A percentile compares a stretch with the other conserved stretches of the same genome.
Conservation (phyloP, 2,888 invertebrate species). For the Orchesellides sinensis region DNA sequence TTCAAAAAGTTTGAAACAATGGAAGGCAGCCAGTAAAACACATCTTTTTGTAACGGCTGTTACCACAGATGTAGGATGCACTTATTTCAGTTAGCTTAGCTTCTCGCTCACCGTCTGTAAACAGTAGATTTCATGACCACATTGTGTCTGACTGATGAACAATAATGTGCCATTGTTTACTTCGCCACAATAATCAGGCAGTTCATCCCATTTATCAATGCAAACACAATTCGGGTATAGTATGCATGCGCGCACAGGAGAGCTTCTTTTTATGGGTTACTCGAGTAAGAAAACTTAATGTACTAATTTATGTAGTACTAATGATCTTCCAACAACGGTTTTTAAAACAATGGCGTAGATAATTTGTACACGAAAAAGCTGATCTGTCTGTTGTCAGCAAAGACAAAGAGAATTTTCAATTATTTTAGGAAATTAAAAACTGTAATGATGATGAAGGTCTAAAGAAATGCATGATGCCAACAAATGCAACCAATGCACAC, state of each 20-base stretch:
- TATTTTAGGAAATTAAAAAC: no score
- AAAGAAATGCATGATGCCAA: no score
- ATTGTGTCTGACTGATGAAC: constrained; percentile 52
- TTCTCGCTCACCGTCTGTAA: neutral
- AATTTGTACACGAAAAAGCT: neutral
- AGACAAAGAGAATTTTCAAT: neutral
- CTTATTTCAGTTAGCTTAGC: constrained; percentile 13
- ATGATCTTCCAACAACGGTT: neutral
- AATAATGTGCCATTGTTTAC: constrained; percentile 50
- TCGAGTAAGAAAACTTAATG: no score
- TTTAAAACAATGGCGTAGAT: neutral
- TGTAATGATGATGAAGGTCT: no score
- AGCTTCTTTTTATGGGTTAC: no score
- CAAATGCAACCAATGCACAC: no score
- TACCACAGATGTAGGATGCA: constrained; percentile 27
- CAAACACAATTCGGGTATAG: neutral
- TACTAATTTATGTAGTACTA: neutral
- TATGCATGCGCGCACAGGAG: neutral
- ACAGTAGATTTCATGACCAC: constrained; percentile 47
- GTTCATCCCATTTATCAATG: neutral
- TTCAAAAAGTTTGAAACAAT: constrained; percentile 1
- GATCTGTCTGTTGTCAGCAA: neutral
- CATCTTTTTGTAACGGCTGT: constrained; percentile 9
- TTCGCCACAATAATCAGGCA: neutral
- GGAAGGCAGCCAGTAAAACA: no score